Conservation (phyloP, 2,888 invertebrate species). For the Cerastis rubricosa region DNA sequence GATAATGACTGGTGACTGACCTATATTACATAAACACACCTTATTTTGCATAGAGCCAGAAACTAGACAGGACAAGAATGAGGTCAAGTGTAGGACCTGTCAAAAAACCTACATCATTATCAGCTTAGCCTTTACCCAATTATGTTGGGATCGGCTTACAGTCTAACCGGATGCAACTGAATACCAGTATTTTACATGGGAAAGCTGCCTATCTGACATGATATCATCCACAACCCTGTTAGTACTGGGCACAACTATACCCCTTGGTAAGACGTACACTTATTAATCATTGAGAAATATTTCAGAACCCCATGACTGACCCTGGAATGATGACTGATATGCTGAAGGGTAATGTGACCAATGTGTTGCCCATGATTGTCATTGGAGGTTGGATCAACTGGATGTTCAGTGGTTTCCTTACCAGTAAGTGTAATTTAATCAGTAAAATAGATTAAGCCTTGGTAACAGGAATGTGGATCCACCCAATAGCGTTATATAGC, state of each 20-base stretch:
- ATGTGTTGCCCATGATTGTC: constrained; percentile 99
- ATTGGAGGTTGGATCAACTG: constrained; percentile 99
- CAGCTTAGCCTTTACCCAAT: background rate
- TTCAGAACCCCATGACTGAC: constrained; percentile 98
- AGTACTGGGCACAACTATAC: background rate
- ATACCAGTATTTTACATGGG: too few relatives aligned
- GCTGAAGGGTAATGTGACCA: constrained; percentile 99
- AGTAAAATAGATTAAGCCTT: background rate
- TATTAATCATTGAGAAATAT: constrained; percentile 33
- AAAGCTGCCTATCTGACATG: background rate
- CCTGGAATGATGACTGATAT: constrained; percentile 99
- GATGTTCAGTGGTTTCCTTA: constrained; percentile 99
- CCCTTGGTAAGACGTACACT: background rate
- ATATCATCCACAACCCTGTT: background rate
- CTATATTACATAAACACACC: background rate
- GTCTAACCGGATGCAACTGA: background rate
- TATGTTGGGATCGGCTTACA: background rate
- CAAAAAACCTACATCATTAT: background rate
- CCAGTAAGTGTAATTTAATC: constrained; percentile 91
- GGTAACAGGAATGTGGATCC: too few relatives aligned
- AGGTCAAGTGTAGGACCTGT: too few relatives aligned
- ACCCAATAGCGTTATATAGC: too few relatives aligned
- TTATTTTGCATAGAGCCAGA: background rate
- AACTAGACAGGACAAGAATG: background rate
- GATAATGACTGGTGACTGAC: background rate